These are phyloP conservation scores for Caenorhabditis plicata DNA, from an alignment of 2,888 invertebrate species.

Conservation along the genomic window DNA sequence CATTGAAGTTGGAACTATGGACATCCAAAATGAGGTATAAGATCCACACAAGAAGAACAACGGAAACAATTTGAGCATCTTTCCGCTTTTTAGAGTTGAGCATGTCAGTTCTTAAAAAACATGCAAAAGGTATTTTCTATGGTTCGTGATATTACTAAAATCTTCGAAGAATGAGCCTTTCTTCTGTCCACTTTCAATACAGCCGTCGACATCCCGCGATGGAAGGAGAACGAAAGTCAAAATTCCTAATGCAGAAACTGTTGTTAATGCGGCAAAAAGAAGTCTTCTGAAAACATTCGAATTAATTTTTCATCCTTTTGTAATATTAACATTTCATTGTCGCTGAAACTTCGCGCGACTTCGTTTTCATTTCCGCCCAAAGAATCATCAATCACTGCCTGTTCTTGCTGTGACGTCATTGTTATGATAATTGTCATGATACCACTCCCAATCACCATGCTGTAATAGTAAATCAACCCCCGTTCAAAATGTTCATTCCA, in stretches of 20 bases:
- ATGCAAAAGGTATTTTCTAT: neutral
- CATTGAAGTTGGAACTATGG: conserved; percentile 43
- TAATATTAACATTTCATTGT: conserved; percentile 25
- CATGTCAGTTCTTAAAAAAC: conserved; percentile 10
- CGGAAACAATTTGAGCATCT: conserved; percentile 28
- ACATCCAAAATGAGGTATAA: conserved; percentile 38
- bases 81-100: conserved; percentile 8
- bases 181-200: conserved; percentile 27
- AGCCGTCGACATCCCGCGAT: conserved; percentile 29
- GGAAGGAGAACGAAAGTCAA: conserved; percentile 34
- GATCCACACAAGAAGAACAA: conserved; percentile 31
- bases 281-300: conserved; percentile 7
- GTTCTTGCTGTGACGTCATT: conserved; percentile 1
- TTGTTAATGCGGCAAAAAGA: conserved; percentile 29
- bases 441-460: conserved; percentile 21
- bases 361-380: neutral
- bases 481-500: neutral
- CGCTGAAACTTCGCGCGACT: conserved; percentile 21
- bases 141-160: conserved; percentile 3
- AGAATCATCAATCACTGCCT: conserved; percentile 1
- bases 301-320: neutral
- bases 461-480: conserved; percentile 5
- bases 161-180: conserved; percentile 6
- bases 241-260: conserved; percentile 22
- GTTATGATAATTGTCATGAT: conserved; percentile 18